Evolutionary conservation across 2,888 invertebrate genomes (phyloP), one percentile per base, ranked within the genome.

Genomic region (Sarcophaga variegata): DNA sequence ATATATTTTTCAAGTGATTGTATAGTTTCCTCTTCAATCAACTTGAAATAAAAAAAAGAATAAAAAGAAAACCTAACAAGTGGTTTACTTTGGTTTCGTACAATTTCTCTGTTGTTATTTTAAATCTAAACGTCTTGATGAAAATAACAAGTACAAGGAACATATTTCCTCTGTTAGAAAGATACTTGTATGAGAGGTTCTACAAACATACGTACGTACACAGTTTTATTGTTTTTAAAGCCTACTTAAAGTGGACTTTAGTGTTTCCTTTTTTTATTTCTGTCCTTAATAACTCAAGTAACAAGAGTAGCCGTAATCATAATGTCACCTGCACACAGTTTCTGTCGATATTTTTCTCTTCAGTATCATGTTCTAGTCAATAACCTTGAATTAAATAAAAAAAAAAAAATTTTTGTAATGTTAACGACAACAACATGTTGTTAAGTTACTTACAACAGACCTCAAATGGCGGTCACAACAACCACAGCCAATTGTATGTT

Each of bases 11-110:
- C 8, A 14, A 79, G 63, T 79, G 49, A 54, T 79, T 63, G 25
- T 70, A 2, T 63, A 71, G 63, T 71, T 78, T 79, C 45, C 72
- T 74, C 63, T 79, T 70, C 70, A 79, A 79, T 70, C 20, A 63
- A 70, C 69, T 69, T 78, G 22, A 27, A 27, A 37, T 6, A 62
- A 79, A 4, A 17, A 54, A 22, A 22, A 22, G 22, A 22, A 22
- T 22, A 22, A 22, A 22, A 22, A 22, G 22, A 22, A 22, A 49
- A 54, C 3, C 8, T 70, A 70, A 62, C 78, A 70, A 70, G 47
- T 70, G 62, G 62, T 60, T 47, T 60, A 20, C 47, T 69, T 77
- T 77, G 22, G 11, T 54, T 12, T 54, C 54, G 17, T 54, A 54
- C 54, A 54, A 14, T 54, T 17, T 54, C 8, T 1, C 49, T 49